Percentiles rank a stretch among this genome's conserved stretches.
Conservation (phyloP, 1,140 invertebrate species). For the Thaumetopoea pityocampa region DNA sequence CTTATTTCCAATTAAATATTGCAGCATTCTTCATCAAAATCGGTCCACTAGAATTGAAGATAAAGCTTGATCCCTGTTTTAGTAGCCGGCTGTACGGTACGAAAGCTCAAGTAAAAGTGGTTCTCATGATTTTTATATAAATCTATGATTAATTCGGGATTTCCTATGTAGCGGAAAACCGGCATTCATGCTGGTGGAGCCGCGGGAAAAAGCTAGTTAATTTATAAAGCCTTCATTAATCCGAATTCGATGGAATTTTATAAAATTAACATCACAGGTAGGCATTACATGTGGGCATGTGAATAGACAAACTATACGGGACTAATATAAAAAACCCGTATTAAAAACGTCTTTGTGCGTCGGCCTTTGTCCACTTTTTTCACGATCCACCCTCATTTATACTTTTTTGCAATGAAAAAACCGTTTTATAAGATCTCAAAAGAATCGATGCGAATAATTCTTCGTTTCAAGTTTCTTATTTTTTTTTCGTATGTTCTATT, state of each 20-base stretch:
- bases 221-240: too few relatives aligned
- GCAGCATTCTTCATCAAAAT: too few relatives aligned
- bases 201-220: too few relatives aligned
- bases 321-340: conserved; percentile 54
- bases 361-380: conserved; percentile 70
- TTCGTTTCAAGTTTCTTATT: conserved; percentile 70
- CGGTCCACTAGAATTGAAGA: too few relatives aligned
- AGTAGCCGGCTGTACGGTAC: too few relatives aligned
- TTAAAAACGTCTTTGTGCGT: conserved; percentile 52
- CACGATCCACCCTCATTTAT: conserved; percentile 58
- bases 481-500: conserved; percentile 40
- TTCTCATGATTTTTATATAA: too few relatives aligned
- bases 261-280: conserved; percentile 14
- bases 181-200: too few relatives aligned
- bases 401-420: conserved; percentile 70
- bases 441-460: conserved; percentile 75
- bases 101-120: too few relatives aligned
- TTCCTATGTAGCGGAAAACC: too few relatives aligned
- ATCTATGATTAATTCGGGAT: too few relatives aligned
- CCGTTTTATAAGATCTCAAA: conserved; percentile 70
- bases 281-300: conserved; percentile 17
- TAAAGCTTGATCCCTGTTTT: too few relatives aligned
- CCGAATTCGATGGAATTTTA: conserved; percentile 10
- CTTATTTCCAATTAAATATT: too few relatives aligned
- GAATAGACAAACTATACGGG: conserved; percentile 42